Base-by-base conservation (phyloP, 1,140 invertebrate species). In the Cecropterus lyciades region DNA sequence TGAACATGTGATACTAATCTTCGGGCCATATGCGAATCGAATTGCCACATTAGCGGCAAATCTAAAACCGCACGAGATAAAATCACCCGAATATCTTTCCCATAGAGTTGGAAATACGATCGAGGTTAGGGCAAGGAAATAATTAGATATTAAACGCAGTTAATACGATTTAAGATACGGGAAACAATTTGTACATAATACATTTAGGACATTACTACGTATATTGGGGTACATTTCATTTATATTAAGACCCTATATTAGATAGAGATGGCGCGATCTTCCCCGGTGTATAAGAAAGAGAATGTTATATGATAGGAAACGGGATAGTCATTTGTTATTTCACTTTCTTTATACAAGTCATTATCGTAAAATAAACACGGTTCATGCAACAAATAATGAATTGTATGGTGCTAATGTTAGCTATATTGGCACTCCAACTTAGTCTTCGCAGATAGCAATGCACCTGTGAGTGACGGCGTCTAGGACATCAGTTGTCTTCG, bases 61-160 rank as follows among this genome's bases (percentile, higher is more conserved):
- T 72, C 66, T 40, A 42, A 40, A 66, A 52, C 48, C 8, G 33
- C 55, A 65, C n/a, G n/a, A 6, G 8, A 8, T 13, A 78, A 70
- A 71, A 42, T 27, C n/a, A 51, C n/a, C 59, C 57, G 72, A 73
- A 77, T 55, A 24, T 5, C 20, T 24, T 24, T 5, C 5, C 20
- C 5, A 48, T 74, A 70, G 65, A 43, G 57, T 37, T 49, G 43
- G 66, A 37, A 70, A 65, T 67, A 1, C 62, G 3, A 30, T 13
- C 59, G 8, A 57, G 15, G 46, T 46, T 20, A 40, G 33, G 51
- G 65, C 17, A 48, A 24, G 49, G 53, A 52, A 68, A 70, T 75
- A 75, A 77, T 77, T 72, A 77, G 69, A 80, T 74, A 83, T 81
- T 83, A 81, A 79, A 76, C 70, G 73, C 71, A 72, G 53, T 73